Evolutionary conservation across 2,113 vertebrate species (phyloP).

Genomic region (Pantherophis guttatus): DNA sequence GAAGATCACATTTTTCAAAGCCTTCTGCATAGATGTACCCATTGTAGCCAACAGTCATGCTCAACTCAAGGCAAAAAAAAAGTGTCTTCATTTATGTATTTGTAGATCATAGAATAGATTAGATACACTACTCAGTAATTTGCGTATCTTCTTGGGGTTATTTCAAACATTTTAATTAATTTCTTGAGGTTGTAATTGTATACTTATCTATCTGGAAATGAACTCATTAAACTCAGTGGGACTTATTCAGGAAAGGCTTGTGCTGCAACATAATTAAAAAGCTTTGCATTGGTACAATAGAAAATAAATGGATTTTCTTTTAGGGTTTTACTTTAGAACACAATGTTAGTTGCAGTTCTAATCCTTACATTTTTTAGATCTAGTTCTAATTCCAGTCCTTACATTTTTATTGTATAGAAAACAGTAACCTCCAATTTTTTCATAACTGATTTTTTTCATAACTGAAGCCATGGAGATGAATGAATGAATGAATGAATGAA

Average conservation of each 20-base stretch:
- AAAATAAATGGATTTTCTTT: background rate
- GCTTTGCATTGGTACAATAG: background rate
- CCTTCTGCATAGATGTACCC: background rate
- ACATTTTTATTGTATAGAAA: background rate
- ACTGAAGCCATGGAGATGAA: background rate
- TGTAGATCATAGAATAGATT: conserved; percentile 11
- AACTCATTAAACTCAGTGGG: background rate
- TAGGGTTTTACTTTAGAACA: background rate
- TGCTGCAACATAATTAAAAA: background rate
- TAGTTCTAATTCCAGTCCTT: background rate
- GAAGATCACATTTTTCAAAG: background rate
- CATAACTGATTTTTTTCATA: background rate
- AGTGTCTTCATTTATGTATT: background rate
- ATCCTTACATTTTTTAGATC: background rate
- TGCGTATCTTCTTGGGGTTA: background rate
- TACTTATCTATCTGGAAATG: background rate
- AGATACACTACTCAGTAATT: background rate
- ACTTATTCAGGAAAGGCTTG: background rate
- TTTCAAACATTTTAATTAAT: background rate
- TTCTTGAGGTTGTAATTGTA: background rate
- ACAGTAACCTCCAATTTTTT: background rate
- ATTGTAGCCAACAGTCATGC: background rate
- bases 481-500: background rate
- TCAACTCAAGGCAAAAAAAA: background rate
- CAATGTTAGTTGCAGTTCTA: background rate